phyloP scores from a whole-genome alignment of 2,113 vertebrate genomes.

The Telmatochromis sp. region DNA sequence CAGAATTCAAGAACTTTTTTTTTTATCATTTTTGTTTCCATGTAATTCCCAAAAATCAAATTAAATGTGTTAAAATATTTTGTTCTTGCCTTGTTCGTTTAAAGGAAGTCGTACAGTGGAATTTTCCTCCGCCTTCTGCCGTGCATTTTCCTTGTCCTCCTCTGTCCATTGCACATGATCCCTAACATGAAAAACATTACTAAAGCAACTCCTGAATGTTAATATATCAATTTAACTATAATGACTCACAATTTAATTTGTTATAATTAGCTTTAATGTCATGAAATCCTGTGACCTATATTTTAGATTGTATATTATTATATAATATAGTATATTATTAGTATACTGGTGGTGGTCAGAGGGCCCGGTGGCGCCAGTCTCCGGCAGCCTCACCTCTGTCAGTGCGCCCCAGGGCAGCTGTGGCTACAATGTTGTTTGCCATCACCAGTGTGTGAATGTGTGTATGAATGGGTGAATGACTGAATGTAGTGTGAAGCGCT shows the following conservation, averaged over 20 bases:
- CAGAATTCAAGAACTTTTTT: not conserved
- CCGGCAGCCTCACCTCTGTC: not conserved
- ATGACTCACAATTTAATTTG: not conserved
- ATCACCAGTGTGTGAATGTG: not conserved
- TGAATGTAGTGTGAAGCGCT: not conserved
- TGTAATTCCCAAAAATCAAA: not conserved
- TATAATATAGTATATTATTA: not conserved
- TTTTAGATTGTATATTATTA: not conserved
- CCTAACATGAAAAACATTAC: slow-evolving; percentile 64
- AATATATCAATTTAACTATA: not conserved
- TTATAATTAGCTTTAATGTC: not conserved
- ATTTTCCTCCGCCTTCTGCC: slow-evolving; percentile 76
- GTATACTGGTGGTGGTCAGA: not conserved
- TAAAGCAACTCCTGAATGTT: not conserved
- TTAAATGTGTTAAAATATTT: not conserved
- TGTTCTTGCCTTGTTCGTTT: slow-evolving; percentile 76
- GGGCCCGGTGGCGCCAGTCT: not conserved
- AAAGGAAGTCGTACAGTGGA: slow-evolving; percentile 68
- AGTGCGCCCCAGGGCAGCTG: not conserved
- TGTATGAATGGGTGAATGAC: not conserved
- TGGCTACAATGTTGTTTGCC: not conserved
- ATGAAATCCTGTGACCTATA: not conserved
- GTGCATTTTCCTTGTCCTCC: slow-evolving; percentile 76
- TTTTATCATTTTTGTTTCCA: not conserved
- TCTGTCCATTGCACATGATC: slow-evolving; percentile 89